These are phyloP conservation scores for Ectropis crepuscularia DNA, from an alignment of 2,888 invertebrate genomes.

Conservation along the genomic window DNA sequence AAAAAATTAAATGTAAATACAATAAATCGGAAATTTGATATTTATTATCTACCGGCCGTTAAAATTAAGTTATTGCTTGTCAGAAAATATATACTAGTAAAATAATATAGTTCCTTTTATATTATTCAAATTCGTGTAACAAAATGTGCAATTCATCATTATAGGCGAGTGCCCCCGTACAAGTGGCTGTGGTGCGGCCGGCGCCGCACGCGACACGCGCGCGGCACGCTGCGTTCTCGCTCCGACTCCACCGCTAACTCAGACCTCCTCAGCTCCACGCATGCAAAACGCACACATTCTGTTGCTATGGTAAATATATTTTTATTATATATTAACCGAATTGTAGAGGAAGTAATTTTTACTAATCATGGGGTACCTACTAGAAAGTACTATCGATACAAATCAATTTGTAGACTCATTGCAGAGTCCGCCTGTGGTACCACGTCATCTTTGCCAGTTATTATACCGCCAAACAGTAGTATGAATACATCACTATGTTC, in stretches of 20 bases:
- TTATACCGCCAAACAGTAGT: no score
- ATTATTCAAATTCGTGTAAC: not conserved
- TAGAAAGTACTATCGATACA: no score
- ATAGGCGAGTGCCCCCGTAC: constrained; percentile 87
- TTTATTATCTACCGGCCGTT: no score
- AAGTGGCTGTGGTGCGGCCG: constrained; percentile 86
- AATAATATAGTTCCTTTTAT: not conserved
- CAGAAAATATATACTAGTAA: no score
- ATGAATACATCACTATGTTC: no score
- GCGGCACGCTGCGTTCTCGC: constrained; percentile 74
- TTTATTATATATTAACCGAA: not conserved
- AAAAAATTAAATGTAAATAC: no score
- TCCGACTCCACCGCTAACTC: constrained; percentile 82
- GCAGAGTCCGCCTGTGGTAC: no score
- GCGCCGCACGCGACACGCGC: constrained; percentile 60
- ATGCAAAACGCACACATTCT: constrained; percentile 72
- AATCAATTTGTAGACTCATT: no score
- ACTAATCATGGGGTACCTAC: no score
- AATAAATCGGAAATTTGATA: no score
- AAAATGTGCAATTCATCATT: constrained; percentile 33
- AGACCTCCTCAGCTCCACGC: constrained; percentile 81
- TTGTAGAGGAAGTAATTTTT: not conserved
- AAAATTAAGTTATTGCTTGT: no score
- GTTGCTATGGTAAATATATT: constrained; percentile 65
- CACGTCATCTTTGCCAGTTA: no score